These are phyloP conservation scores for Macaria liturata DNA, from an alignment of 2,888 invertebrate genomes.

Conservation along the genomic window DNA sequence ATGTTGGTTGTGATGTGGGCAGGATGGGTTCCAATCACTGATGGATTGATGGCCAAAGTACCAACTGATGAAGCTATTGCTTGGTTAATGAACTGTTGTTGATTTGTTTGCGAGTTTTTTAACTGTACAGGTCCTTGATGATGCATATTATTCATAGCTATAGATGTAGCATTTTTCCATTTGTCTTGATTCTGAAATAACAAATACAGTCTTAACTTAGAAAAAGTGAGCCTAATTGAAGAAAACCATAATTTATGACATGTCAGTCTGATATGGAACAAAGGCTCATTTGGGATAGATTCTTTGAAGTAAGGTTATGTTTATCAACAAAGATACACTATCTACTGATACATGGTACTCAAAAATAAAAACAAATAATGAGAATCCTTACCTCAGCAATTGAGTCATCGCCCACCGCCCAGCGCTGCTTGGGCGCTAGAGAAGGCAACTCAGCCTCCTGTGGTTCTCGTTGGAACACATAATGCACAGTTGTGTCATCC, in stretches of 20 bases:
- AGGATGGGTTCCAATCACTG: slow-evolving; percentile 76
- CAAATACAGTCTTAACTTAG: neutral
- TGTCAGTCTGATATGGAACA: too few species aligned
- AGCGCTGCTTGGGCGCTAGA: slow-evolving; percentile 90
- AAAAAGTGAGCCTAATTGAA: too few species aligned
- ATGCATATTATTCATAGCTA: slow-evolving; percentile 82
- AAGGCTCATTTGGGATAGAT: too few species aligned
- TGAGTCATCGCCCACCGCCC: slow-evolving; percentile 95
- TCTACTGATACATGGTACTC: neutral
- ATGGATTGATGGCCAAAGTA: slow-evolving; percentile 74
- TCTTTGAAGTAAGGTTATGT: slow-evolving; percentile 41
- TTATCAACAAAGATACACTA: slow-evolving; percentile 37
- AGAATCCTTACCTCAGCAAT: slow-evolving; percentile 89
- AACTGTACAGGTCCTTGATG: slow-evolving; percentile 79
- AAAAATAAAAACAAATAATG: neutral
- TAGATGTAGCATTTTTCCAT: slow-evolving; percentile 90
- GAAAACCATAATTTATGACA: too few species aligned
- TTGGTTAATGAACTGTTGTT: slow-evolving; percentile 78
- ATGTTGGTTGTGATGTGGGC: slow-evolving; percentile 75
- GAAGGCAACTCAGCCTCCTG: slow-evolving; percentile 91
- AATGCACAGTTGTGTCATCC: slow-evolving; percentile 96
- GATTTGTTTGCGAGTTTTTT: slow-evolving; percentile 78
- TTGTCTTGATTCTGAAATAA: slow-evolving; percentile 91
- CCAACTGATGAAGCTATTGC: slow-evolving; percentile 76
- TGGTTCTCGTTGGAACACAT: slow-evolving; percentile 92